Evolutionary conservation across 2,888 invertebrate species (phyloP), one percentile per base, ranked within the genome.

Genomic region (Tiphia femorata): DNA sequence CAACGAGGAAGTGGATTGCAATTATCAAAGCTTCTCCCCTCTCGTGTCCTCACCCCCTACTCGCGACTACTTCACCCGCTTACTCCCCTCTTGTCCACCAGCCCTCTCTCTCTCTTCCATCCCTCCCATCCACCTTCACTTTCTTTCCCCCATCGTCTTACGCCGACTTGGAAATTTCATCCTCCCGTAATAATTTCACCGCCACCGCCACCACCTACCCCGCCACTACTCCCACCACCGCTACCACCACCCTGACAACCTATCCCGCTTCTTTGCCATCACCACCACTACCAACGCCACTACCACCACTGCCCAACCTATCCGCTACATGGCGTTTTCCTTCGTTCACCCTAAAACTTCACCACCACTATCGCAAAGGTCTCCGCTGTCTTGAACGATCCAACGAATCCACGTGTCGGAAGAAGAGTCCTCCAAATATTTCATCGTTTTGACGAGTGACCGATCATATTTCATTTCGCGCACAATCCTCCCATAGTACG

Each of bases 101-200:
- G 8, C 47, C 25, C 16, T 38, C 46, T 42, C 40, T 21, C 21
- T 7, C 14, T 21, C 46, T n/a, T 29, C 30, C 20, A 20, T 10
- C 19, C 42, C 48, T 33, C 37, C 8, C 37, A 10, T 33, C 10
- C 10, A 38, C 30, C 52, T 53, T 60, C 60, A 55, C 50, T 62
- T 58, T 57, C 33, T n/a, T 41, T 69, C 59, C 66, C 62, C 52
- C 42, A 43, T 47, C 30, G 55, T 54, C 63, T 62, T 56, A 41
- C 62, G 37, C 66, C 73, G 78, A 78, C 78, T 77, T 79, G 67
- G 77, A 80, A 81, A 81, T 82, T 82, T 80, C 75, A 77, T 80
- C 76, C 77, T 72, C 65, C 72, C 70, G 72, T 79, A 77, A 82
- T 79, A 77, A 71, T 64, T 67, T 62, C 68, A 62, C 67, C 58